Percentiles rank a stretch among this genome's conserved stretches.
Evolutionary conservation across 2,888 invertebrate species (phyloP).

Genomic region (Heliconius cydno): DNA sequence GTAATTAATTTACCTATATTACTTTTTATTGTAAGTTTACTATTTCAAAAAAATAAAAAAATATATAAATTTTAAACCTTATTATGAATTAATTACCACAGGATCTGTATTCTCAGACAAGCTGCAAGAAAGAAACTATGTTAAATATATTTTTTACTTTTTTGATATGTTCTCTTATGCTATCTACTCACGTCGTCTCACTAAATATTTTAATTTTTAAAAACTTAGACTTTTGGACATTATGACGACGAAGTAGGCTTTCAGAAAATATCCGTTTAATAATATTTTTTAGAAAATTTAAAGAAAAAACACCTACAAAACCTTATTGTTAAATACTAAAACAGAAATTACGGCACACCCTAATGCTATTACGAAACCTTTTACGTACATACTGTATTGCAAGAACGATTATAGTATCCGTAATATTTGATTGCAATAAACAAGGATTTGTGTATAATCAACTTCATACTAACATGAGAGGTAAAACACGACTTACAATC

Average conservation of each 20-base stretch:
- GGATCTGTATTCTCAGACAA: too few species aligned
- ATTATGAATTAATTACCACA: too few species aligned
- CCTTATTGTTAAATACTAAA: constrained; percentile 20
- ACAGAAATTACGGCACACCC: constrained; percentile 38
- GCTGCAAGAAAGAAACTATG: too few species aligned
- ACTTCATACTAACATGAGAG: constrained; percentile 52
- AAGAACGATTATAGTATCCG: constrained; percentile 34
- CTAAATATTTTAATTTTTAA: too few species aligned
- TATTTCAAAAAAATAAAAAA: background rate
- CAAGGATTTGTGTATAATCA: constrained; percentile 38
- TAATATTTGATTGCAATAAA: constrained; percentile 36
- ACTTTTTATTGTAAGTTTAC: background rate
- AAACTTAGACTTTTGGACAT: too few species aligned
- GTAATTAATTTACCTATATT: constrained; percentile 59
- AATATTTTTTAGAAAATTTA: background rate
- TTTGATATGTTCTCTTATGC: too few species aligned
- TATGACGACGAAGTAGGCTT: too few species aligned
- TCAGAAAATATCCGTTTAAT: background rate
- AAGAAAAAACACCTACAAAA: background rate
- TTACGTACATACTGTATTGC: constrained; percentile 27
- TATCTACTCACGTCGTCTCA: too few species aligned
- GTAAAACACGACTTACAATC: constrained; percentile 56
- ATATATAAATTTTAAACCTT: background rate
- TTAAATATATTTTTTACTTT: too few species aligned
- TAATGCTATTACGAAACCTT: constrained; percentile 33